Conservation (phyloP, 2,888 invertebrate species). For the Protonemura montana region DNA sequence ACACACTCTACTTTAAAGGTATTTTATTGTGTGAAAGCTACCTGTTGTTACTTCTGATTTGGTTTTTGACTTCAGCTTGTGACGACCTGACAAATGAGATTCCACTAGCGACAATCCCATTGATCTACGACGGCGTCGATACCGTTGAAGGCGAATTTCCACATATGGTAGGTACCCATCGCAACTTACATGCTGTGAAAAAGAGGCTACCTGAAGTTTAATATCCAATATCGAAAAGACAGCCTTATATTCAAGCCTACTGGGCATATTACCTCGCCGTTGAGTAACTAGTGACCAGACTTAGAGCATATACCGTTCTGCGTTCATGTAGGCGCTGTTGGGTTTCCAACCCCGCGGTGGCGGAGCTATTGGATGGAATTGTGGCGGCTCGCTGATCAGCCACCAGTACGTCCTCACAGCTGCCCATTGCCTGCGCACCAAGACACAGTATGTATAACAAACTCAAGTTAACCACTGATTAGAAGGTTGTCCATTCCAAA, state of each 20-base stretch:
- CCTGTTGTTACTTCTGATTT: background rate
- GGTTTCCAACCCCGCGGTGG: conserved; percentile 46
- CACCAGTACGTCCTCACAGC: conserved; percentile 51
- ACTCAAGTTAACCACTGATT: no score
- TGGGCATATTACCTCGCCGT: no score
- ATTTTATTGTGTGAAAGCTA: no score
- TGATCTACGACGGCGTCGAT: conserved; percentile 46
- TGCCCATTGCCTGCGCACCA: conserved; percentile 50
- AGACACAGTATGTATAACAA: conserved; percentile 19
- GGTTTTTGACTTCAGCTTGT: conserved; percentile 42
- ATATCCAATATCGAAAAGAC: no score
- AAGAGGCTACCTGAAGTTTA: no score
- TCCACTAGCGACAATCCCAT: conserved; percentile 38
- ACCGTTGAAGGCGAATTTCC: conserved; percentile 49
- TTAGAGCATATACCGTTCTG: no score
- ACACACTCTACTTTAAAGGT: no score
- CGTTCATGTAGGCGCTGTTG: conserved; percentile 49
- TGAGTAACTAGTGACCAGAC: no score
- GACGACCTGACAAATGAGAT: conserved; percentile 36
- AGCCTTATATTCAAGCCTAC: no score
- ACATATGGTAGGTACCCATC: conserved; percentile 45
- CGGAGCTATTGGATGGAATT: conserved; percentile 45
- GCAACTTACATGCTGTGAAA: no score
- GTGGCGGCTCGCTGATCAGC: conserved; percentile 52
- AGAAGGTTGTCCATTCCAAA: no score